Evolutionary conservation across 2,113 vertebrate species (phyloP).

Genomic region (Protobothrops mucrosquamatus): DNA sequence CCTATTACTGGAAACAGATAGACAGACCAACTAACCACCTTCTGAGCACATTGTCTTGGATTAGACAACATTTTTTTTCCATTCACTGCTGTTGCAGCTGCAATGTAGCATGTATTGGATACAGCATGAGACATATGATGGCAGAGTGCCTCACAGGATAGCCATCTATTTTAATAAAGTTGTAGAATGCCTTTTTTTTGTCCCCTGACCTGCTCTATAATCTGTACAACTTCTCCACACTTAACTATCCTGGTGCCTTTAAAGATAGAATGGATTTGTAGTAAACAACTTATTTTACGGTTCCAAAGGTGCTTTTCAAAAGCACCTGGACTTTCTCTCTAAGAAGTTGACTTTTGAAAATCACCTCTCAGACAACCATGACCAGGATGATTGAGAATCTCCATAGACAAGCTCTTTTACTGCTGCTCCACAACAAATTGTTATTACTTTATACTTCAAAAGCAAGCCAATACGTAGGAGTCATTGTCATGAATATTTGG

Average conservation of each 20-base stretch:
- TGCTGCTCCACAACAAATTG: not conserved
- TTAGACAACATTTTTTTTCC: not conserved
- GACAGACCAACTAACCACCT: not conserved
- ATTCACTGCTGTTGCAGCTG: not conserved
- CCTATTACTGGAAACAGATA: not conserved
- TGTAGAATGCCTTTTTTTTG: not conserved
- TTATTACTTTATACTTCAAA: not conserved
- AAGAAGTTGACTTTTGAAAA: not conserved
- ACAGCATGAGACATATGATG: not conserved
- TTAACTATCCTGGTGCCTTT: not conserved
- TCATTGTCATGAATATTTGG: not conserved
- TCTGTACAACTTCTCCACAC: not conserved
- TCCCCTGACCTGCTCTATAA: too few species aligned
- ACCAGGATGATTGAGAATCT: not conserved
- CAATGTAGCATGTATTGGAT: not conserved
- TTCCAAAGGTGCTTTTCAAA: not conserved
- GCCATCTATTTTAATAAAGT: not conserved
- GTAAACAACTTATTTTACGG: not conserved
- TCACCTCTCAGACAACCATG: not conserved
- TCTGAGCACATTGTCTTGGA: not conserved
- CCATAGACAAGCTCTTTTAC: not conserved
- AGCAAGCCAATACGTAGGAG: not conserved
- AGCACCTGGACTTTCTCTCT: not conserved
- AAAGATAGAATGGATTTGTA: not conserved
- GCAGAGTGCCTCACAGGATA: not conserved